These are phyloP conservation scores for Crocodylus rhombifer DNA, from an alignment of 2,797 vertebrate species.

Conservation along the genomic window DNA sequence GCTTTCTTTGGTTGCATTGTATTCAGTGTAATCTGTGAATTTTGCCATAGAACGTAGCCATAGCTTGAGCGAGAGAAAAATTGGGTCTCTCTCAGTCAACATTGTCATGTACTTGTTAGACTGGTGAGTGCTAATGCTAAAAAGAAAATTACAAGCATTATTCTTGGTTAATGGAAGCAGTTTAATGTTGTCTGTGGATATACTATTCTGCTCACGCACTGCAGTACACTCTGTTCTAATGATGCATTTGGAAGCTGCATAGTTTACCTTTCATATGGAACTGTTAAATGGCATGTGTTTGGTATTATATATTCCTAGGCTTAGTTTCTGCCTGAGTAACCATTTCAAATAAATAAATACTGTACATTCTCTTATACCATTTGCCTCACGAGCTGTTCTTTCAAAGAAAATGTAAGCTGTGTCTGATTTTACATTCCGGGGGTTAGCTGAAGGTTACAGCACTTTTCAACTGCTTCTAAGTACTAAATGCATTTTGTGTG, in stretches of 20 bases:
- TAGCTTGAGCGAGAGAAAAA: not conserved
- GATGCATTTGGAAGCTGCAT: not conserved
- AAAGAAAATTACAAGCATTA: not conserved
- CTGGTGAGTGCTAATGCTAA: not conserved
- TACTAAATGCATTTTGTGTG: slow-evolving; percentile 56
- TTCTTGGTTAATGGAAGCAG: not conserved
- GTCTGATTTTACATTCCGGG: not conserved
- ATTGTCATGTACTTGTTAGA: not conserved
- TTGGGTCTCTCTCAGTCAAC: not conserved
- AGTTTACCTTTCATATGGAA: slow-evolving; percentile 45
- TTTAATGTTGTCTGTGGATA: accelerated
- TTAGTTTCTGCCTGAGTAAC: slow-evolving; percentile 1
- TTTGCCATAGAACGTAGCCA: not conserved
- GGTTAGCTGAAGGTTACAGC: slow-evolving; percentile 52
- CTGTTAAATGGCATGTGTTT: slow-evolving; percentile 45
- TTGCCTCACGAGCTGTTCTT: slow-evolving; percentile 48
- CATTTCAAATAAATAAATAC: slow-evolving; percentile 50
- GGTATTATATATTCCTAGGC: slow-evolving; percentile 32
- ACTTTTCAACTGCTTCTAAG: not conserved
- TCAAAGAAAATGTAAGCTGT: slow-evolving; percentile 43
- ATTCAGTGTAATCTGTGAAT: not conserved
- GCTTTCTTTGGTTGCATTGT: not conserved
- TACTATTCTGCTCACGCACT: not conserved
- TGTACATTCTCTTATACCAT: not conserved
- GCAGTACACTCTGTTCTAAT: not conserved